phyloP scores from a whole-genome alignment of 2,888 invertebrate species.

The Adelognathus sp. region DNA sequence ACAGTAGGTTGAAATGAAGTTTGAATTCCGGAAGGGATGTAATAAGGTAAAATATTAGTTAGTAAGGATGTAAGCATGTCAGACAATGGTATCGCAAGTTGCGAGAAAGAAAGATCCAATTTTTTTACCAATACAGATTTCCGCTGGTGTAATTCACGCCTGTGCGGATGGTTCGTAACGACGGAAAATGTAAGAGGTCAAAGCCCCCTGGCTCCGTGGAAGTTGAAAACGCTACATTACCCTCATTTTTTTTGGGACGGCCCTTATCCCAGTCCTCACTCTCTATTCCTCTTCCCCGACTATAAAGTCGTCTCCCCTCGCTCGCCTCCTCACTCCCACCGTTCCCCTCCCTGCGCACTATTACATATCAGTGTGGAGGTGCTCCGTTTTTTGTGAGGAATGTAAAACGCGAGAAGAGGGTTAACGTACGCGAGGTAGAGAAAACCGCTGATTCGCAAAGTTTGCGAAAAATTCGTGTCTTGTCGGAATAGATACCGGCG shows the following conservation, averaged over 20 bases:
- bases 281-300: background rate
- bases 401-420: slow-evolving; percentile 29
- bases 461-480: slow-evolving; percentile 56
- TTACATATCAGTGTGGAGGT: background rate
- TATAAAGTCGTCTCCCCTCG: slow-evolving; percentile 40
- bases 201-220: slow-evolving; percentile 72
- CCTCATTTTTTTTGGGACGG: slow-evolving; percentile 63
- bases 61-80: no score
- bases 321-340: slow-evolving; percentile 63
- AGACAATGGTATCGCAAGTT: no score
- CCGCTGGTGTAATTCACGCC: background rate
- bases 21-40: no score
- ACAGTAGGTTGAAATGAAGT: no score
- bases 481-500: slow-evolving; percentile 20
- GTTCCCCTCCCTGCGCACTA: slow-evolving; percentile 9
- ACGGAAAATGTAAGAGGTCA: slow-evolving; percentile 66
- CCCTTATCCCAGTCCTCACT: slow-evolving; percentile 11
- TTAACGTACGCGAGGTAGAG: slow-evolving; percentile 28
- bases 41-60: no score
- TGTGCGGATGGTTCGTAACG: slow-evolving; percentile 44
- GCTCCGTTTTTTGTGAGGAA: slow-evolving; percentile 30
- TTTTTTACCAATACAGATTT: no score
- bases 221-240: slow-evolving; percentile 76
- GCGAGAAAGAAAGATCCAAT: no score
- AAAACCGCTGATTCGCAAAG: slow-evolving; percentile 68